Conservation (phyloP, 2,888 invertebrate species). For the Mesochorus sp. region DNA sequence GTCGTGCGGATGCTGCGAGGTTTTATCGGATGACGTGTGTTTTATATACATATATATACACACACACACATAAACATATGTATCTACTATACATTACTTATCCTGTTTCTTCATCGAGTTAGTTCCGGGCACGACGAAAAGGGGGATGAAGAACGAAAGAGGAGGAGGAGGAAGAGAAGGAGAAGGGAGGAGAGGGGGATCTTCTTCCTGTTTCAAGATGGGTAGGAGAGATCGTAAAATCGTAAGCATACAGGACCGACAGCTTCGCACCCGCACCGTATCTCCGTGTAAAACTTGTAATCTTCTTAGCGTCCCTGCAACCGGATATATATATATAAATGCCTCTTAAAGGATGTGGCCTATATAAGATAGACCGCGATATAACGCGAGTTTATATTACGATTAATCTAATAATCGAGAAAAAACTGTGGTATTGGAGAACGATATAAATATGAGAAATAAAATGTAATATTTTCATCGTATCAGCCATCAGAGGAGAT, state of each 20-base stretch:
- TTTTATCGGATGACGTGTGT: conserved; percentile 30
- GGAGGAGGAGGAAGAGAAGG: conserved; percentile 49
- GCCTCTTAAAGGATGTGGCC: too few relatives aligned
- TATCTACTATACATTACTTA: conserved; percentile 28
- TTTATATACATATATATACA: conserved; percentile 5
- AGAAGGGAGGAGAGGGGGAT: conserved; percentile 47
- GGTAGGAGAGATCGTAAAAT: conserved; percentile 65
- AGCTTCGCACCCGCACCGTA: conserved; percentile 17
- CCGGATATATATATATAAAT: not conserved
- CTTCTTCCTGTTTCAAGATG: conserved; percentile 8
- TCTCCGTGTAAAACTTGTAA: conserved; percentile 45
- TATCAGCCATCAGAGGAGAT: too few relatives aligned
- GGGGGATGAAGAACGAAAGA: not conserved
- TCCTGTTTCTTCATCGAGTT: conserved; percentile 45
- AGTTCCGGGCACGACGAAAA: not conserved
- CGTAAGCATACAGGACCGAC: conserved; percentile 64
- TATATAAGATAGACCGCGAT: too few relatives aligned
- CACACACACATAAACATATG: not conserved
- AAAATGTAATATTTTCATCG: too few relatives aligned
- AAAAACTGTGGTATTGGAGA: too few relatives aligned
- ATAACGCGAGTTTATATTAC: too few relatives aligned
- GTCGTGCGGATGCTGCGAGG: conserved; percentile 15
- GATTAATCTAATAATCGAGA: too few relatives aligned
- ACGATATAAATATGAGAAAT: too few relatives aligned
- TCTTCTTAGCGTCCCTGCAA: conserved; percentile 7